Evolutionary conservation across 2,797 vertebrate genomes (phyloP), one percentile per base, ranked within the genome.

Genomic region (Sebastes taczanowskii): DNA sequence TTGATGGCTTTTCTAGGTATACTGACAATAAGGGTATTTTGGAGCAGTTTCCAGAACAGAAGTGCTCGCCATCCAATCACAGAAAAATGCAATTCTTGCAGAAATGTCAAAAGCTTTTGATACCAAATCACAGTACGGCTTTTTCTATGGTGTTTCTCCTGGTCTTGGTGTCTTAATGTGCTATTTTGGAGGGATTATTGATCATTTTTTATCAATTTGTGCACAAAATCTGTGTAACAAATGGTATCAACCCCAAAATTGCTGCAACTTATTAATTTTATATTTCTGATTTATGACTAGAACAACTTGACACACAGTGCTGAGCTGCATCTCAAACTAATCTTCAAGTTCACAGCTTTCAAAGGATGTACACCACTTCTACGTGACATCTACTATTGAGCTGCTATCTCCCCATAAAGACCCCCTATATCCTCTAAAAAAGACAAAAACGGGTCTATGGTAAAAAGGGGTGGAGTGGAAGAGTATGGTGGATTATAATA

Each of bases 161-260:
- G 18, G 46, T 52, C 42, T 1, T 46, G 3, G 42, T 46, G 42
- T 46, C 42, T 46, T 3, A 18, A 46, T 46, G 42, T 46, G 42
- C 0, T 1, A 46, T 46, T 1, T 46, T 7, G 0, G 14, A 46
- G 6, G 42, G 16, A 0, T 46, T 46, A 16, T 18, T 18, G 6
- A 16, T 46, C 1, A 46, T 1, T 46, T 46, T 18, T 18, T 46
- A 46, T 46, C 42, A 46, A 46, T 38, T 38, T 0, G 38, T 0
- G 38, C 38, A 42, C 38, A 0, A 14, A 42, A 42, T 42, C 38
- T 2, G 38, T 42, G 38, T 42, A 42, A 42, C 38, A 0, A 0
- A 42, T 42, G 38, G 38, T 42, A 42, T 42, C 0, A 1, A 46
- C 14, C 0, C 42, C 1, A 46, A 46, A 46, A 18, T 46, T 18